Percentiles rank a stretch among this genome's conserved stretches.
These are phyloP conservation scores for Protaetia brevitarsis DNA, from an alignment of 1,140 invertebrate genomes.

Conservation along the genomic window DNA sequence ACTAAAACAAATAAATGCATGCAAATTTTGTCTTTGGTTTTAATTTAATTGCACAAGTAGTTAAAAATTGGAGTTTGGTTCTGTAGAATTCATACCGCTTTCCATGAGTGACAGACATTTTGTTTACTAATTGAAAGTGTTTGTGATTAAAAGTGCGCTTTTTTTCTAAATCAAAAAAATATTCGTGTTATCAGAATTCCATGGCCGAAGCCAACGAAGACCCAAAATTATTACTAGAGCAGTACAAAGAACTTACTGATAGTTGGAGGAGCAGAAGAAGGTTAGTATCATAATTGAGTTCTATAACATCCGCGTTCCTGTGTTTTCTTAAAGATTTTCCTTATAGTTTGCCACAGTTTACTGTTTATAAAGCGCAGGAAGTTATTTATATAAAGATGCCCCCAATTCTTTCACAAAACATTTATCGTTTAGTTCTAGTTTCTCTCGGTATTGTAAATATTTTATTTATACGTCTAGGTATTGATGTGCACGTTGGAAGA, in stretches of 20 bases:
- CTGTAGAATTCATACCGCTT: neutral
- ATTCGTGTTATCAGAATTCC: conserved; percentile 38
- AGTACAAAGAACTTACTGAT: conserved; percentile 40
- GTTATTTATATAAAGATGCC: no score
- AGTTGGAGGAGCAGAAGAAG: conserved; percentile 44
- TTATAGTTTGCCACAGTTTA: neutral
- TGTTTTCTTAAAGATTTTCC: neutral
- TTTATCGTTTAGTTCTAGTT: no score
- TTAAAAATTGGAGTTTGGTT: neutral
- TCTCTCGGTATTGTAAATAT: no score
- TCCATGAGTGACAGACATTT: no score
- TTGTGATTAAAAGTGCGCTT: conserved; percentile 4
- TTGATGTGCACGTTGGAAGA: conserved; percentile 40
- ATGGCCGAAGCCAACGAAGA: conserved; percentile 29
- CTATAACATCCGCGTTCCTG: neutral
- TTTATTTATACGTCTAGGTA: conserved; percentile 34
- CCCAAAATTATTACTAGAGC: conserved; percentile 34
- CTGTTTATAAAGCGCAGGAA: neutral
- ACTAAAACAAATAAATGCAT: conserved; percentile 34
- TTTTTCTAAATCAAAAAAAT: conserved; percentile 28
- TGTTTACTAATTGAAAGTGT: conserved; percentile 10
- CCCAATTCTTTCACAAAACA: no score
- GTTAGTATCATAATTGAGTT: conserved; percentile 30
- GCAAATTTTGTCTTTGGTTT: conserved; percentile 42
- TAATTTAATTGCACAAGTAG: conserved; percentile 16